Evolutionary conservation across 2,113 vertebrate species (phyloP).

Genomic region (Hippopotamus amphibius): DNA sequence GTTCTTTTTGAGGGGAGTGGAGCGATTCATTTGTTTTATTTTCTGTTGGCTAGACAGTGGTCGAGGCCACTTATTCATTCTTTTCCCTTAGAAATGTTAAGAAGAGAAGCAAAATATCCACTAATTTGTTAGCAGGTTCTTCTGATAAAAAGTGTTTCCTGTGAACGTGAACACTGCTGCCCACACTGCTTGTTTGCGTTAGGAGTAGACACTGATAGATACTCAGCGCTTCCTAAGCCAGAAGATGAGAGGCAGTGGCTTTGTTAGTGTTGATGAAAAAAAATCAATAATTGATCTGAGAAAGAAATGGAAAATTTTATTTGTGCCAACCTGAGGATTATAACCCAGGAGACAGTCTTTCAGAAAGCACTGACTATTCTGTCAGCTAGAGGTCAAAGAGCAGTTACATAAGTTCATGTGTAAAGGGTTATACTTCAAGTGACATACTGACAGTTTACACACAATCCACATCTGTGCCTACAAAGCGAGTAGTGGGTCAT

Average conservation of each 20-base stretch:
- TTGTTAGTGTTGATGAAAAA: background rate
- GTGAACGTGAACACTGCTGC: background rate
- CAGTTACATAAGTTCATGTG: background rate
- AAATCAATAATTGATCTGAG: background rate
- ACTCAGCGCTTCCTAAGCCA: background rate
- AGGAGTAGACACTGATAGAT: background rate
- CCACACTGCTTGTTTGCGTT: background rate
- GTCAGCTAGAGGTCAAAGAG: background rate
- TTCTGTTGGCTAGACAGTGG: background rate
- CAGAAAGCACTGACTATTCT: background rate
- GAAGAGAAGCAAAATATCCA: background rate
- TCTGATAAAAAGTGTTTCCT: constrained; percentile 1
- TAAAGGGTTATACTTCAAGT: background rate
- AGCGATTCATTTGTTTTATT: background rate
- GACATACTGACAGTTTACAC: background rate
- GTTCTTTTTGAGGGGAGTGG: background rate
- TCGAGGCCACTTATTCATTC: background rate
- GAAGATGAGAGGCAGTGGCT: background rate
- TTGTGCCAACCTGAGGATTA: background rate
- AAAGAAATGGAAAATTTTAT: background rate
- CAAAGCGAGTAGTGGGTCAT: background rate
- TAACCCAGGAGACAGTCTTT: background rate
- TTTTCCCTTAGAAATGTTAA: constrained; percentile 40
- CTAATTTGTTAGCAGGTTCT: background rate
- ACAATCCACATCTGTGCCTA: background rate